These are phyloP conservation scores for Urophycis tenuis DNA, from an alignment of 2,797 vertebrate species.

Conservation along the genomic window DNA sequence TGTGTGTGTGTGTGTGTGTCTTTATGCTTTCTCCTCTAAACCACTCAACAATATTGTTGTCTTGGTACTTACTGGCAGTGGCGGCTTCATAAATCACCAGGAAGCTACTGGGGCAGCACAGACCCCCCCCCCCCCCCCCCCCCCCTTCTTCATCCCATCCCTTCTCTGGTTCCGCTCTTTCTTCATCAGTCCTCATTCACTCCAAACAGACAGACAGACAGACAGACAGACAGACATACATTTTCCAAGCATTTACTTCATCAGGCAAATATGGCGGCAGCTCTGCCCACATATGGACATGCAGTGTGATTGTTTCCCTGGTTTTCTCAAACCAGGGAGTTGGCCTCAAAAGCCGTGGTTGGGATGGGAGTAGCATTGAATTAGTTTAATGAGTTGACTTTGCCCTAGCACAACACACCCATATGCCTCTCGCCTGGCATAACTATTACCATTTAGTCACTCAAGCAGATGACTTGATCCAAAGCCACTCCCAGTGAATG, in stretches of 20 bases:
- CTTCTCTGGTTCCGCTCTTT: conserved; percentile 21
- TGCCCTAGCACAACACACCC: not conserved
- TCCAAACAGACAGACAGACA: not conserved
- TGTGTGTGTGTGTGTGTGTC: no score
- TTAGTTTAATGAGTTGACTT: not conserved
- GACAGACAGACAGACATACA: not conserved
- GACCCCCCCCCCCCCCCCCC: conserved; percentile 13
- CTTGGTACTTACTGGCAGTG: not conserved
- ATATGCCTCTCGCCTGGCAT: not conserved
- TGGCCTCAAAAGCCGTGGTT: not conserved
- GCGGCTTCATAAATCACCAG: conserved; percentile 35
- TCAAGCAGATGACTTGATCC: not conserved
- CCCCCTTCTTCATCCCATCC: conserved; percentile 31
- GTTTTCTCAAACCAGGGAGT: not conserved
- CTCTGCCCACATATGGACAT: not conserved
- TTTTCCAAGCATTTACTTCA: not conserved
- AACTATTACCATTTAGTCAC: not conserved
- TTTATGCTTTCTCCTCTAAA: not conserved
- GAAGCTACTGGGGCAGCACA: conserved; percentile 30
- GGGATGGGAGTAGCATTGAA: not conserved
- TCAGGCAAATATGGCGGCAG: not conserved
- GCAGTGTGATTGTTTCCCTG: not conserved
- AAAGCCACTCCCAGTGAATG: not conserved
- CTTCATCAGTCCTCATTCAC: conserved; percentile 21
- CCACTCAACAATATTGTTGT: not conserved